Evolutionary conservation across 2,888 invertebrate genomes (phyloP), one percentile per base, ranked within the genome.

Genomic region (Sphaerophoria taeniata): DNA sequence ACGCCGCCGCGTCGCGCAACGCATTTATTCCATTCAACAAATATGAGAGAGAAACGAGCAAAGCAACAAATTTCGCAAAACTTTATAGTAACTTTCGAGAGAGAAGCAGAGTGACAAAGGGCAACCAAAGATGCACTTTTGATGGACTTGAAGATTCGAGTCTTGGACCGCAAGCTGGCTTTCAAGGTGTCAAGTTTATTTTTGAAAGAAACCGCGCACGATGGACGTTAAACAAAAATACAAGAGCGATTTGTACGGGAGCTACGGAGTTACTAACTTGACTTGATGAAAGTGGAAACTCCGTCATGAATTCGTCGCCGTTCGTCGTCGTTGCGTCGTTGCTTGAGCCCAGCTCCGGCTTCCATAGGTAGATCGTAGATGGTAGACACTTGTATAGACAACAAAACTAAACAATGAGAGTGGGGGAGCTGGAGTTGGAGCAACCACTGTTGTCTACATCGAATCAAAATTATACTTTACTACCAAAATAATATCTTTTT

Each of bases 201-300:
- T 39, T 24, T 24, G 1, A 24, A 72, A 33, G 72, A 49, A 72
- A 73, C 70, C 49, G 16, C 16, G 1, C 36, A 51, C 58, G 60
- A 63, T 73, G 58, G 65, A 67, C 55, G 56, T 72, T 31, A 33
- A 39, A 53, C 31, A 33, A 63, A 65, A 65, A 65, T 67, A 43
- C 65, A 80, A 85, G 69, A 85, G 80, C 77, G 85, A 81, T 70
- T 76, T 77, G 76, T 65, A 77, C 76, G 85, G 76, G 76, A 81
- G 85, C 77, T 81, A 77, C 85, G 80, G 77, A 85, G 81, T 85
- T 76, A 85, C 85, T 85, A 65, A 69, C 69, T 69, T 45, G 85
- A 85, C 69, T 69, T 45, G 85, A 85, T 85, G 85, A 85, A 85
- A 85, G 85, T 85, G 72, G 76, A 81, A 81, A 85, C 81, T 58